Percentiles rank a stretch among this genome's conserved stretches.
phyloP scores from a whole-genome alignment of 2,113 vertebrate genomes.

The Carassius auratus region DNA sequence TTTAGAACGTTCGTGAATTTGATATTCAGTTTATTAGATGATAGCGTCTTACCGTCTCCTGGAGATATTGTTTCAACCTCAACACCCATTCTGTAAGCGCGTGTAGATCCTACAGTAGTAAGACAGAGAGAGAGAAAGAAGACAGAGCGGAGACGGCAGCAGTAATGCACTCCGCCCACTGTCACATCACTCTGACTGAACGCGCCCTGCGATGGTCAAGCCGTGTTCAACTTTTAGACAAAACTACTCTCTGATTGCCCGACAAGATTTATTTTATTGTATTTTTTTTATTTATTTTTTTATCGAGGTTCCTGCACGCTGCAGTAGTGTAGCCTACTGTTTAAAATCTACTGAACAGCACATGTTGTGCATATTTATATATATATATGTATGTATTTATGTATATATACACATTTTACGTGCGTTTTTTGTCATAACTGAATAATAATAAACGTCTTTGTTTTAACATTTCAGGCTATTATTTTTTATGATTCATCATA shows the following conservation, averaged over 20 bases:
- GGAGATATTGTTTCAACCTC: slow-evolving; percentile 95
- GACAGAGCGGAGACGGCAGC: slow-evolving; percentile 20
- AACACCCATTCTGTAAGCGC: slow-evolving; percentile 84
- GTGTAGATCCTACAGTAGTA: slow-evolving; percentile 44
- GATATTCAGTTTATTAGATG: background rate
- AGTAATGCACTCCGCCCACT: slow-evolving; percentile 58
- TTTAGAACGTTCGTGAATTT: background rate
- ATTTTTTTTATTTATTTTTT: background rate
- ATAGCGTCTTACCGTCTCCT: slow-evolving; percentile 85
- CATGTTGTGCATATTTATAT: background rate
- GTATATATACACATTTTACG: too few relatives aligned
- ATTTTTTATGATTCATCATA: too few relatives aligned
- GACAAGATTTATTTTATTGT: too few relatives aligned
- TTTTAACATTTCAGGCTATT: too few relatives aligned
- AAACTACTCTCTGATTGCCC: background rate
- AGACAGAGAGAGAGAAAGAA: slow-evolving; percentile 49
- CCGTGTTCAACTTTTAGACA: background rate
- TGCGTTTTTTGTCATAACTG: too few relatives aligned
- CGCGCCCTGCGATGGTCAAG: background rate
- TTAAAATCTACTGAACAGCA: background rate
- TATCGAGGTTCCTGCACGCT: background rate
- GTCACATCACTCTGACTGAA: background rate
- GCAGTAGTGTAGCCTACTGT: background rate
- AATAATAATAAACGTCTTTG: too few relatives aligned
- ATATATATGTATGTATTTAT: too few relatives aligned